These are phyloP conservation scores for Pissodes strobi DNA, from an alignment of 1,140 invertebrate species.

Conservation along the genomic window DNA sequence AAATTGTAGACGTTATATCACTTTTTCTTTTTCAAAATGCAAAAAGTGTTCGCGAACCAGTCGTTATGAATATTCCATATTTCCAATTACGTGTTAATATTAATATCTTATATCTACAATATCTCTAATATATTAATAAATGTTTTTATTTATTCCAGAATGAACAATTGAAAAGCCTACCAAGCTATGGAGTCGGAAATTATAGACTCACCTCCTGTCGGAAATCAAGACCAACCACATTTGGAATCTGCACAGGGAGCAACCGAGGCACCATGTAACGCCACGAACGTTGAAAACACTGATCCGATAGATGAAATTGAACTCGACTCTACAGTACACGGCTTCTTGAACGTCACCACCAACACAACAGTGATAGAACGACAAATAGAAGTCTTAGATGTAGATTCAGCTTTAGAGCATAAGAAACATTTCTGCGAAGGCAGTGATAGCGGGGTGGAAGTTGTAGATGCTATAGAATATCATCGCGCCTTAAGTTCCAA, in stretches of 20 bases:
- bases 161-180: slow-evolving; percentile 1
- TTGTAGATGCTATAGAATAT: slow-evolving; percentile 60
- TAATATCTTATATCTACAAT: too few relatives aligned
- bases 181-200: slow-evolving; percentile 12
- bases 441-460: slow-evolving; percentile 78
- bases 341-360: slow-evolving; percentile 41
- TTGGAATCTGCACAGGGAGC: slow-evolving; percentile 29
- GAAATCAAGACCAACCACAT: background rate
- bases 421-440: slow-evolving; percentile 60
- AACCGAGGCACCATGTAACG: background rate
- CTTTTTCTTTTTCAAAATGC: too few relatives aligned
- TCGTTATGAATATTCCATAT: too few relatives aligned
- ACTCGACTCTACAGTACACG: slow-evolving; percentile 43
- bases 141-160: slow-evolving; percentile 23
- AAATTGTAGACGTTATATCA: too few relatives aligned
- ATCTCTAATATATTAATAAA: background rate
- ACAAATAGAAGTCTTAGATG: background rate
- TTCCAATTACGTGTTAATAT: too few relatives aligned
- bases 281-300: background rate
- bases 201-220: background rate
- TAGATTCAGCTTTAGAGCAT: slow-evolving; percentile 8
- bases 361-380: slow-evolving; percentile 50
- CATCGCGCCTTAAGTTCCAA: slow-evolving; percentile 61
- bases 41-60: too few relatives aligned
- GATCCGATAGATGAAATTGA: slow-evolving; percentile 31